Percentiles rank a stretch among this genome's conserved stretches.
Conservation (phyloP, 2,797 vertebrate species). For the Petrocephalus sullivani region DNA sequence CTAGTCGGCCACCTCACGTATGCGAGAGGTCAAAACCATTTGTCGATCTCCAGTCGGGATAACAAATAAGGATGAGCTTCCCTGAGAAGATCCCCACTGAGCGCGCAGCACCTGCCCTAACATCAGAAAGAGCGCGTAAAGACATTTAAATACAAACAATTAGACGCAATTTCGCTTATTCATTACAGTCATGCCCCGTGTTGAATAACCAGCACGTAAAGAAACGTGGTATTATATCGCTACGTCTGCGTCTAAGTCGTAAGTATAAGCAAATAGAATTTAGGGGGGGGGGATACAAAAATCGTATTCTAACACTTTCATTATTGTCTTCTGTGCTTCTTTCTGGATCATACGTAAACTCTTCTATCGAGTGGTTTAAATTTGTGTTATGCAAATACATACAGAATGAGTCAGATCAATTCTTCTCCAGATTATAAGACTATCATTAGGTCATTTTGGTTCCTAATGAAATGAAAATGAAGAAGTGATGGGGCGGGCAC, state of each 20-base stretch:
- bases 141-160: neutral
- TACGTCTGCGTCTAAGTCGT: neutral
- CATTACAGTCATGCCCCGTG: neutral
- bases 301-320: neutral
- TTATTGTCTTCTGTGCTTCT: slow-evolving; percentile 13
- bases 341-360: slow-evolving; percentile 15
- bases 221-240: neutral
- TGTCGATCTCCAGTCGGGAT: slow-evolving; percentile 73
- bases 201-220: neutral
- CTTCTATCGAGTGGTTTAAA: slow-evolving; percentile 24
- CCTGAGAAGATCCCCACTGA: slow-evolving; percentile 59
- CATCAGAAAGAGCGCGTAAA: neutral
- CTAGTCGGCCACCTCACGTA: slow-evolving; percentile 57
- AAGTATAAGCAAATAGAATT: neutral
- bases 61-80: slow-evolving; percentile 73
- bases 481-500: slow-evolving; percentile 25
- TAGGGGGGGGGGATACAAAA: neutral
- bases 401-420: slow-evolving; percentile 36
- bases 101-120: slow-evolving; percentile 35
- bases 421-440: slow-evolving; percentile 39
- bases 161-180: neutral
- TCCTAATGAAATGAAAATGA: slow-evolving; percentile 38
- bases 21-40: slow-evolving; percentile 68
- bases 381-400: slow-evolving; percentile 36
- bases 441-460: slow-evolving; percentile 41